phyloP scores from a whole-genome alignment of 1,140 invertebrate genomes.

The Aphidius gifuensis region DNA sequence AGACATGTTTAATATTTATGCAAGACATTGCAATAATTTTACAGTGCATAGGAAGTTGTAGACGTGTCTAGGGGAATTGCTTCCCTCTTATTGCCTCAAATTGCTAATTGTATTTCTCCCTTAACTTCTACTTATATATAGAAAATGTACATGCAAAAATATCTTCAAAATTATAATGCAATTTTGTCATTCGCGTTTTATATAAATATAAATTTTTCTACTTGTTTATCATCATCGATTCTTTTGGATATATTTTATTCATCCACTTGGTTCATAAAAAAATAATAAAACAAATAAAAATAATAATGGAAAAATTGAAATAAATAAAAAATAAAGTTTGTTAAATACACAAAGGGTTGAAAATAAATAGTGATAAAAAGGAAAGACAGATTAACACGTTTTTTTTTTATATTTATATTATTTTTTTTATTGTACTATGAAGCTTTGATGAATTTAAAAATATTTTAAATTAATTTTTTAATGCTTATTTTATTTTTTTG shows the following conservation, averaged over 20 bases:
- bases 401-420: slow-evolving; percentile 17
- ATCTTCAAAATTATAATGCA: slow-evolving; percentile 1
- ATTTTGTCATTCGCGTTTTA: not conserved
- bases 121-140: not conserved
- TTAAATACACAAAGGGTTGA: slow-evolving; percentile 8
- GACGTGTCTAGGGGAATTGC: not conserved
- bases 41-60: slow-evolving; percentile 3
- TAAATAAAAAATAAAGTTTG: slow-evolving; percentile 5
- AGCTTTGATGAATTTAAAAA: slow-evolving; percentile 12
- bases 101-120: slow-evolving; percentile 47
- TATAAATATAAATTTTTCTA: not conserved
- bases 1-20: too few species aligned
- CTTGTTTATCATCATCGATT: not conserved
- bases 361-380: slow-evolving; percentile 22
- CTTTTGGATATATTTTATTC: not conserved
- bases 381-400: slow-evolving; percentile 32
- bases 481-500: not conserved
- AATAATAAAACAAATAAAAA: too few species aligned
- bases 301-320: not conserved
- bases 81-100: slow-evolving; percentile 46
- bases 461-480: slow-evolving; percentile 10
- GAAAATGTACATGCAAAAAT: slow-evolving; percentile 1
- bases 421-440: not conserved
- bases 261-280: not conserved
- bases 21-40: slow-evolving; percentile 19